Evolutionary conservation across 1,140 invertebrate species (phyloP).

Genomic region (Drosophila pallidifrons): DNA sequence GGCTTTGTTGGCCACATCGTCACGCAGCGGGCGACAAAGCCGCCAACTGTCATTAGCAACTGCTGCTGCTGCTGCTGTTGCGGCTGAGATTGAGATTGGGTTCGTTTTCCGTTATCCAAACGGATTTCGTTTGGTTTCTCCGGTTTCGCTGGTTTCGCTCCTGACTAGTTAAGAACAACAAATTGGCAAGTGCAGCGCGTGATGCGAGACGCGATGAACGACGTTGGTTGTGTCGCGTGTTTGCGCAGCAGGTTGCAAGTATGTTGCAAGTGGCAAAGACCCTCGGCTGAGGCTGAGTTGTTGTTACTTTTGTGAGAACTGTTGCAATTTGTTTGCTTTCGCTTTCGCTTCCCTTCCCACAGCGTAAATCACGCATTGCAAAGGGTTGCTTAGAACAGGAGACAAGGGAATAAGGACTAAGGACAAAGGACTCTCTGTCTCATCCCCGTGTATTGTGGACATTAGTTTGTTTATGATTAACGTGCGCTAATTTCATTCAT

Average conservation of each 20-base stretch:
- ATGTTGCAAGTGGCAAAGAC: background rate
- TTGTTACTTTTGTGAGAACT: slow-evolving; percentile 61
- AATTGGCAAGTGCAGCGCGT: slow-evolving; percentile 73
- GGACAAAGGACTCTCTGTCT: slow-evolving; percentile 7
- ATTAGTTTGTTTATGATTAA: slow-evolving; percentile 79
- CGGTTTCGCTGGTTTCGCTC: slow-evolving; percentile 48
- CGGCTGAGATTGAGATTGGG: background rate
- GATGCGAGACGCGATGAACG: background rate
- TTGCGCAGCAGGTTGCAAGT: slow-evolving; percentile 63
- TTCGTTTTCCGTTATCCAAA: background rate
- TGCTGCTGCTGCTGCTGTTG: slow-evolving; percentile 5
- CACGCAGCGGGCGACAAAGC: slow-evolving; percentile 29
- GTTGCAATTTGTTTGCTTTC: slow-evolving; percentile 71
- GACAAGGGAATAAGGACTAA: slow-evolving; percentile 1
- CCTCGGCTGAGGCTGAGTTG: too few species aligned
- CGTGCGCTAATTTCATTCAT: slow-evolving; percentile 81
- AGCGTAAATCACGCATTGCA: slow-evolving; percentile 4
- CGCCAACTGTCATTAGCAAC: slow-evolving; percentile 41
- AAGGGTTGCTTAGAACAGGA: slow-evolving; percentile 44
- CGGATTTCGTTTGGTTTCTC: background rate
- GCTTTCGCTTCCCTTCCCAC: background rate
- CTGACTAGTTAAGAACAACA: slow-evolving; percentile 69
- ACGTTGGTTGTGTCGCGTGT: slow-evolving; percentile 58
- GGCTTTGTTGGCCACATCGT: slow-evolving; percentile 42
- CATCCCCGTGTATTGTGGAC: slow-evolving; percentile 2